These are phyloP conservation scores for Hirtodrosophila histrioides DNA, from an alignment of 2,888 invertebrate species.

Conservation along the genomic window DNA sequence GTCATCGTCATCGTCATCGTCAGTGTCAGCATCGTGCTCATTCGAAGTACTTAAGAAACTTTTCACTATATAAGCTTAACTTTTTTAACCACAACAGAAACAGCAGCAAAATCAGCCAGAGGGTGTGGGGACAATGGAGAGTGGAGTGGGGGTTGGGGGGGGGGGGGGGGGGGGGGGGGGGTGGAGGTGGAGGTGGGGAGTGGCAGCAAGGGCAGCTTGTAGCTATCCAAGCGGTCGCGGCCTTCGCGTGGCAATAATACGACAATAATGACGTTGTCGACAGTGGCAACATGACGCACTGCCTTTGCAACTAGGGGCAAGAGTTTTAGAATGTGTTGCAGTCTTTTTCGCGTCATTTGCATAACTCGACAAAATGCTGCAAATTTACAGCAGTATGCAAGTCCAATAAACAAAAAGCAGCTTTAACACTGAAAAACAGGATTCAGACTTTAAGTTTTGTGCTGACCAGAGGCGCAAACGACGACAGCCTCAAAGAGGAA, in stretches of 20 bases:
- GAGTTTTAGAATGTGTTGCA: conserved; percentile 42
- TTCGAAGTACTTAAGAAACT: conserved; percentile 69
- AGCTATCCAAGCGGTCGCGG: conserved; percentile 7
- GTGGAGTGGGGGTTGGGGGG: too few relatives aligned
- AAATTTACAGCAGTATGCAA: neutral
- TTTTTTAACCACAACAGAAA: conserved; percentile 48
- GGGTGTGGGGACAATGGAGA: neutral
- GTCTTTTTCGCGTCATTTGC: conserved; percentile 46
- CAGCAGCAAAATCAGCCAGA: neutral
- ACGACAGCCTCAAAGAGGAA: conserved; percentile 58
- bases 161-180: too few relatives aligned
- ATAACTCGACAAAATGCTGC: conserved; percentile 39
- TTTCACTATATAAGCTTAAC: conserved; percentile 65
- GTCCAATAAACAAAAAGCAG: neutral
- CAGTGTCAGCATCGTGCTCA: conserved; percentile 50
- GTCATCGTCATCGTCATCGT: conserved; percentile 38
- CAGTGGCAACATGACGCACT: conserved; percentile 46
- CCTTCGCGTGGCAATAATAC: conserved; percentile 58
- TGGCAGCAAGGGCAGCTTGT: conserved; percentile 2
- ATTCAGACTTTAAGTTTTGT: conserved; percentile 25
- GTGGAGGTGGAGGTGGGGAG: too few relatives aligned
- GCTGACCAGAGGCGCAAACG: conserved; percentile 18
- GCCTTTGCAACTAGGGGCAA: neutral
- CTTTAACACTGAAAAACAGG: conserved; percentile 4
- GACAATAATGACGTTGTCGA: conserved; percentile 73